Evolutionary conservation across 2,113 vertebrate species (phyloP).

Genomic region (Lamprotornis superbus): DNA sequence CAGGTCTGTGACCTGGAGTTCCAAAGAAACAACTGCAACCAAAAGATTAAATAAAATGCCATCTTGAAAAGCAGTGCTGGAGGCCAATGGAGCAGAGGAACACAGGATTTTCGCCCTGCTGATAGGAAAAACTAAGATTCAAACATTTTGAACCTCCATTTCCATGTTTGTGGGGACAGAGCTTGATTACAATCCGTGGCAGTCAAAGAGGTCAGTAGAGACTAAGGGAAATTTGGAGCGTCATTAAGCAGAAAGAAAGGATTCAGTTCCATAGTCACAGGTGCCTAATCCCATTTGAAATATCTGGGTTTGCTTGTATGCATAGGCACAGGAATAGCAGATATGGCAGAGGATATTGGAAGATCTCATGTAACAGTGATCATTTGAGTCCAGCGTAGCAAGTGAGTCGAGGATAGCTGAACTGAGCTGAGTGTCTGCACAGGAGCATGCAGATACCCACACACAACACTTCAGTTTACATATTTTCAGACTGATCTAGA

Average conservation of each 20-base stretch:
- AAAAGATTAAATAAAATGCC: background rate
- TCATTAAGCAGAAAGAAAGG: background rate
- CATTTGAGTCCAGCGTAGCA: background rate
- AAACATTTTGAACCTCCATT: background rate
- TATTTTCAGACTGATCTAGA: background rate
- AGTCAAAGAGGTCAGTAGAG: background rate
- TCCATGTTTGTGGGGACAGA: background rate
- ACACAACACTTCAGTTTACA: no score
- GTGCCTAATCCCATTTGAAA: background rate
- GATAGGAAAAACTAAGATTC: background rate
- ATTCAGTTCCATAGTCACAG: background rate
- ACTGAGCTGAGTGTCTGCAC: background rate
- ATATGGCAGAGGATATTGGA: background rate
- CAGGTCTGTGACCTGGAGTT: background rate
- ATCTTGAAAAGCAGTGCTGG: background rate
- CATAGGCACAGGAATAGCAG: background rate
- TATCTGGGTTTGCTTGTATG: background rate
- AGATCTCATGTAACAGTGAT: background rate
- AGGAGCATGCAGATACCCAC: background rate
- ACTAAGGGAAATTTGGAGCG: background rate
- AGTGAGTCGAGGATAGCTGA: background rate
- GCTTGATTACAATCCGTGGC: accelerated
- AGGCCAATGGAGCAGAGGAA: background rate
- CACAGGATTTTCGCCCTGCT: background rate
- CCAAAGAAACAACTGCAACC: background rate